Percentiles rank a stretch among this genome's conserved stretches.
Evolutionary conservation across 30 jellyfish, hydroid and myxozoan genomes (phyloP).

Genomic region (Aurelia sp.): DNA sequence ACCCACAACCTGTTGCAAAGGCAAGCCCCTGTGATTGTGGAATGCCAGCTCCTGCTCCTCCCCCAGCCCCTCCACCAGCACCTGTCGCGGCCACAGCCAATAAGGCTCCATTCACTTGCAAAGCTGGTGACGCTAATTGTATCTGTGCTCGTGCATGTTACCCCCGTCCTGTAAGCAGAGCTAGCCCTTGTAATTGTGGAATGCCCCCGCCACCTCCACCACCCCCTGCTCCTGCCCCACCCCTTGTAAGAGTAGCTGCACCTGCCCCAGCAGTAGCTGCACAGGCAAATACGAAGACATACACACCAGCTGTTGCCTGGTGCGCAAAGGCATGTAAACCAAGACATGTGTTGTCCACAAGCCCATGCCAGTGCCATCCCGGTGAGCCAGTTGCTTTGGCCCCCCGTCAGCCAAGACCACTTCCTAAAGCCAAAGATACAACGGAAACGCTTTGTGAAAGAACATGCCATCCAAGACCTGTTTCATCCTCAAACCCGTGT

Average conservation of each 20-base stretch:
- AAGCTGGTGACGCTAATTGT: slow-evolving; percentile 75
- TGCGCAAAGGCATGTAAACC: slow-evolving; percentile 89
- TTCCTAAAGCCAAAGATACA: slow-evolving; percentile 35
- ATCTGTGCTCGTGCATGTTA: slow-evolving; percentile 73
- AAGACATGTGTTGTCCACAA: slow-evolving; percentile 66
- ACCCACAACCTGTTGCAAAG: slow-evolving; percentile 70
- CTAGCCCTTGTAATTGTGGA: slow-evolving; percentile 81
- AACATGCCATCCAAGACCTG: slow-evolving; percentile 84
- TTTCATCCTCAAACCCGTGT: slow-evolving; percentile 72
- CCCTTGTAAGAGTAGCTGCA: slow-evolving; percentile 39
- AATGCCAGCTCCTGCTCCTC: slow-evolving; percentile 63
- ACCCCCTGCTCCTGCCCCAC: slow-evolving; percentile 37
- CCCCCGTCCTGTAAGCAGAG: slow-evolving; percentile 75
- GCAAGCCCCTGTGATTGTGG: slow-evolving; percentile 72
- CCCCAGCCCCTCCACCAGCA: slow-evolving; percentile 67
- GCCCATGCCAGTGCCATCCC: slow-evolving; percentile 90
- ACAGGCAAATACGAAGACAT: slow-evolving; percentile 29
- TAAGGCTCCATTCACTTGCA: slow-evolving; percentile 71
- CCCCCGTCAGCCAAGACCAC: slow-evolving; percentile 48
- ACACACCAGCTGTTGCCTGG: slow-evolving; percentile 80
- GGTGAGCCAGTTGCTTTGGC: slow-evolving; percentile 54
- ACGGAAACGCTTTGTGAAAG: slow-evolving; percentile 62
- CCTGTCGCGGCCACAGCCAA: slow-evolving; percentile 7
- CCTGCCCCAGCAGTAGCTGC: slow-evolving; percentile 12
- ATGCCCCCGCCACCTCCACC: slow-evolving; percentile 57